Conservation (phyloP, 2,888 invertebrate species). For the Acleris holmiana region DNA sequence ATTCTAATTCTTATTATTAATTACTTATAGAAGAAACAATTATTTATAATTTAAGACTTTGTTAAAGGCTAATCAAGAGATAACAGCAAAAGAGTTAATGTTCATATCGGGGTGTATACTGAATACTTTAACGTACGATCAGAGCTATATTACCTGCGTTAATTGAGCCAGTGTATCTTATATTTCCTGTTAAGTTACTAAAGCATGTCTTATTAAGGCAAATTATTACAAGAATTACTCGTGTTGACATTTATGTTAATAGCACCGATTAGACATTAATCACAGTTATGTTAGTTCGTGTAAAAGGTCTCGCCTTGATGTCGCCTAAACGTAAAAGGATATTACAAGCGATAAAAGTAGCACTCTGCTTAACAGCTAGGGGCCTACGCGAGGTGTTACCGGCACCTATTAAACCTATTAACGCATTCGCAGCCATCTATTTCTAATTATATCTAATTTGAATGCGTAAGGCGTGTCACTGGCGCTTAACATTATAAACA, state of each 20-base stretch:
- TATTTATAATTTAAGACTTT: no score
- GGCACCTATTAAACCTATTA: conserved; percentile 7
- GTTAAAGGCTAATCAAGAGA: no score
- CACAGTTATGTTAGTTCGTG: conserved; percentile 45
- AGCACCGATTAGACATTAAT: conserved; percentile 48
- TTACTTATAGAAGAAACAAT: no score
- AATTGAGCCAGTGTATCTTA: no score
- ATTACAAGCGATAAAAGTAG: conserved; percentile 50
- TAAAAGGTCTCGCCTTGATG: conserved; percentile 48
- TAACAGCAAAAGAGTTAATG: no score
- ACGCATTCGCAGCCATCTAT: background rate
- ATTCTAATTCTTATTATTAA: no score
- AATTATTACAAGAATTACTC: conserved; percentile 32
- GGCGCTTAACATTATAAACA: background rate
- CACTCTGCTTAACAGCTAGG: conserved; percentile 46
- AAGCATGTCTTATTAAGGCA: conserved; percentile 18
- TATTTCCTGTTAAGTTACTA: no score
- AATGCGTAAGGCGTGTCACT: no score
- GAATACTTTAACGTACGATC: no score
- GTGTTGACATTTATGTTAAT: conserved; percentile 46
- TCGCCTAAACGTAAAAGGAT: conserved; percentile 48
- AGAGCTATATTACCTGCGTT: no score
- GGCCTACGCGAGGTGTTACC: conserved; percentile 5
- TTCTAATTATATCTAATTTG: background rate
- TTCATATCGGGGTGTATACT: no score